Percentiles rank a stretch among this genome's conserved stretches.
Conservation (phyloP, 2,888 invertebrate species). For the Masnerella sp. region DNA sequence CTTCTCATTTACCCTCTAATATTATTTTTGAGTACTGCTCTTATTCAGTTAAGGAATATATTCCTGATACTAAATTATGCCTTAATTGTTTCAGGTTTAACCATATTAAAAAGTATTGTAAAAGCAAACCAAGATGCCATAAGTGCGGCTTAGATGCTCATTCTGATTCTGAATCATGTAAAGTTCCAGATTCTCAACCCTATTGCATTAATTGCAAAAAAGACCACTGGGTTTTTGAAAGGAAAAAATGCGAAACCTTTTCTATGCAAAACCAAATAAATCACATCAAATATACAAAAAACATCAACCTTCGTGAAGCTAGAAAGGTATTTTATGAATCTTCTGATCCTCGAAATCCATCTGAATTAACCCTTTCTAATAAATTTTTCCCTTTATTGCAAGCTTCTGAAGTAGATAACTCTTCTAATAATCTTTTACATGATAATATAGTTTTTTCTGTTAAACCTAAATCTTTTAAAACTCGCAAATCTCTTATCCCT, state of each 20-base stretch:
- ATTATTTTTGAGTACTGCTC: not conserved
- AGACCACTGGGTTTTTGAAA: not conserved
- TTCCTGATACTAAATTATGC: not conserved
- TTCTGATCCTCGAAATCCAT: no score
- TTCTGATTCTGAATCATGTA: not conserved
- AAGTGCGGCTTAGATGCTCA: not conserved
- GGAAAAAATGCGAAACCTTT: not conserved
- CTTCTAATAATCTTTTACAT: not conserved
- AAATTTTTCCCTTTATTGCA: conserved; percentile 1
- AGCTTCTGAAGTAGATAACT: not conserved
- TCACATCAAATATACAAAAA: not conserved
- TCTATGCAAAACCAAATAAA: not conserved
- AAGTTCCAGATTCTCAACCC: not conserved
- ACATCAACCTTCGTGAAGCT: not conserved
- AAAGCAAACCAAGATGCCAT: not conserved
- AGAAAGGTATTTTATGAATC: not conserved
- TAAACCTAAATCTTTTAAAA: not conserved
- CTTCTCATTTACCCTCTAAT: no score
- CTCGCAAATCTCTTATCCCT: no score
- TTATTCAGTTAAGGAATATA: not conserved
- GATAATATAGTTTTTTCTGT: not conserved
- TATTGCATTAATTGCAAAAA: not conserved
- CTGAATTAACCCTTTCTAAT: not conserved
- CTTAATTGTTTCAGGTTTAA: not conserved
- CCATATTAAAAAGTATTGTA: not conserved